These are phyloP conservation scores for Zaprionus africanus DNA, from an alignment of 1,140 invertebrate species.

Conservation along the genomic window DNA sequence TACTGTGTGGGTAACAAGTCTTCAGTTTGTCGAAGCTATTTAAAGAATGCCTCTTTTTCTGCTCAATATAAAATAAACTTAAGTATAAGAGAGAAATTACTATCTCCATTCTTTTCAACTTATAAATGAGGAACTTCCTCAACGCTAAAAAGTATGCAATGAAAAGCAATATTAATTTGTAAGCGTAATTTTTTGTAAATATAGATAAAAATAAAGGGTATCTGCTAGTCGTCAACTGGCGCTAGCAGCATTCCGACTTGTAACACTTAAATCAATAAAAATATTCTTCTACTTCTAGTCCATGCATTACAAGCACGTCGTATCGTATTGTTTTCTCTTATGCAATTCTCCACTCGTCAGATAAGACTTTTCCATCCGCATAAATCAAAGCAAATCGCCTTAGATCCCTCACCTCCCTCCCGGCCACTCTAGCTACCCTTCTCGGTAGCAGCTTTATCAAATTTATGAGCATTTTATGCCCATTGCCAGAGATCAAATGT, in stretches of 20 bases:
- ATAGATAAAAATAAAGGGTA: neutral
- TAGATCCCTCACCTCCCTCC: neutral
- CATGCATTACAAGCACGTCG: neutral
- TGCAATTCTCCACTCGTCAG: neutral
- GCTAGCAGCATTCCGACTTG: neutral
- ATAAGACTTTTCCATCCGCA: conserved; percentile 6
- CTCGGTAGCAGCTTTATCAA: conserved; percentile 61
- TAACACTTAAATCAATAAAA: conserved; percentile 15
- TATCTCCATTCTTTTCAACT: no score
- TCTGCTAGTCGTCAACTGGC: neutral
- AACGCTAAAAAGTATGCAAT: neutral
- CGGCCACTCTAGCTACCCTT: neutral
- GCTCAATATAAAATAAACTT: neutral
- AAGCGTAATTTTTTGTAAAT: neutral
- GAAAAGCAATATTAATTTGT: neutral
- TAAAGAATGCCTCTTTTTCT: neutral
- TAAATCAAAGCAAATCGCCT: conserved; percentile 39
- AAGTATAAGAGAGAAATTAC: neutral
- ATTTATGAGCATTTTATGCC: conserved; percentile 79
- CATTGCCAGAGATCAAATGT: conserved; percentile 69
- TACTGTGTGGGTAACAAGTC: neutral
- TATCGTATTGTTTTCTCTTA: neutral
- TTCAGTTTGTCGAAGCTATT: neutral
- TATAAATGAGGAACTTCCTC: neutral
- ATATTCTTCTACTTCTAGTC: conserved; percentile 5